A percentile compares a stretch with the other conserved stretches of the same genome.
Evolutionary conservation across 2,113 vertebrate genomes (phyloP).

Genomic region (Pitta sordida): DNA sequence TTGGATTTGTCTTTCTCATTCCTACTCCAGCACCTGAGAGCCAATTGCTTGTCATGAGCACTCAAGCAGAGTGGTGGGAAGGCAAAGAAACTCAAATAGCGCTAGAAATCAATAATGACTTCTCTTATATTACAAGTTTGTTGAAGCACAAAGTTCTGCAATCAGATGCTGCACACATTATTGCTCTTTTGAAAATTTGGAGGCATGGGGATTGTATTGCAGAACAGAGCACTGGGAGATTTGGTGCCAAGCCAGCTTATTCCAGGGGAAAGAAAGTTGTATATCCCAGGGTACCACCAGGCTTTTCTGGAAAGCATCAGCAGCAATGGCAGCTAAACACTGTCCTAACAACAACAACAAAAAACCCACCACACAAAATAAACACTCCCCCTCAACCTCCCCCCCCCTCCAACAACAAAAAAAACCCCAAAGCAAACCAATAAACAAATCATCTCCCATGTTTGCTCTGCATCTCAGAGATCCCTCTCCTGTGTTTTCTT

Average conservation of each 20-base stretch:
- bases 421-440: too few species aligned
- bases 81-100: neutral
- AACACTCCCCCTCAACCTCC: neutral
- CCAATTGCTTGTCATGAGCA: conserved; percentile 4
- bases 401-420: too few species aligned
- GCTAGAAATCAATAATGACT: conserved; percentile 23
- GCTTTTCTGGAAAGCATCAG: neutral
- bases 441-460: neutral
- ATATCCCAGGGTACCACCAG: neutral
- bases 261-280: neutral
- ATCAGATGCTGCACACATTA: neutral
- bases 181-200: neutral
- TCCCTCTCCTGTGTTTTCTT: neutral
- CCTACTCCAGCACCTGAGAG: neutral
- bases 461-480: neutral
- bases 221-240: neutral
- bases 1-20: neutral
- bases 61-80: neutral
- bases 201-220: neutral
- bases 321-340: neutral
- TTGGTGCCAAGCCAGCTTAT: neutral
- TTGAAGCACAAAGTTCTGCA: neutral
- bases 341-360: neutral
- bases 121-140: neutral
- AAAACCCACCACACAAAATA: neutral